Conservation (phyloP, 2,888 invertebrate species). For the Caenorhabditis uteleia region DNA sequence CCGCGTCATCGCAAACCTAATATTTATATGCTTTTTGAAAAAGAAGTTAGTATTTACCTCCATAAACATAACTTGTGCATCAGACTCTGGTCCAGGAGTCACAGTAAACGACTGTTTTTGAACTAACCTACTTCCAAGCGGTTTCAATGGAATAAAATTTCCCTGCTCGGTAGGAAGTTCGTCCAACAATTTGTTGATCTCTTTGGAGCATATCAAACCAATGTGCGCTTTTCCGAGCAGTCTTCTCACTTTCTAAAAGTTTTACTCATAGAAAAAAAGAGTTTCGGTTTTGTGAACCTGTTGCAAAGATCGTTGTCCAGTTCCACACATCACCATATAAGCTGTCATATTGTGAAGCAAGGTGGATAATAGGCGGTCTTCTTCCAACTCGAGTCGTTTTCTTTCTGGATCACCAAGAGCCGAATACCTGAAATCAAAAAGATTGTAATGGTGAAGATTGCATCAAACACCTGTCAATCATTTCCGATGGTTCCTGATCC, state of each 20-base stretch:
- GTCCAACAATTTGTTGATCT: constrained; percentile 93
- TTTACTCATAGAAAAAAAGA: constrained; percentile 72
- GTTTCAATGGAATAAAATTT: constrained; percentile 95
- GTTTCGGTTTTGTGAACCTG: too few species aligned
- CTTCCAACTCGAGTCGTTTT: constrained; percentile 94
- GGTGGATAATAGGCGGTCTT: constrained; percentile 91
- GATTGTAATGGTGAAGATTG: background rate
- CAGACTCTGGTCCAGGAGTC: constrained; percentile 90
- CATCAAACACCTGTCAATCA: constrained; percentile 62
- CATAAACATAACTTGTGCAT: constrained; percentile 78
- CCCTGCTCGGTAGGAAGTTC: constrained; percentile 88
- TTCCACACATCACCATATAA: constrained; percentile 79
- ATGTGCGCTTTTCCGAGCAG: constrained; percentile 97
- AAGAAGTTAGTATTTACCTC: too few species aligned
- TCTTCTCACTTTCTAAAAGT: constrained; percentile 86
- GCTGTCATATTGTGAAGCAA: constrained; percentile 95
- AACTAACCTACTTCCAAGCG: constrained; percentile 89
- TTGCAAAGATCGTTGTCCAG: constrained; percentile 59
- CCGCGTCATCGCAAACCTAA: constrained; percentile 88
- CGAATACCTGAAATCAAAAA: constrained; percentile 54
- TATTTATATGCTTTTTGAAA: too few species aligned
- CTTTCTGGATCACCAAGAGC: constrained; percentile 70
- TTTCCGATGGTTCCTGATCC: constrained; percentile 79
- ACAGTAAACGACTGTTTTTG: constrained; percentile 98
- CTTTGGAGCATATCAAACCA: constrained; percentile 93